Evolutionary conservation across 30 jellyfish, hydroid and myxozoan species (phyloP), one percentile per base, ranked within the genome.

Genomic region (Chrysaora quinquecirrha): DNA sequence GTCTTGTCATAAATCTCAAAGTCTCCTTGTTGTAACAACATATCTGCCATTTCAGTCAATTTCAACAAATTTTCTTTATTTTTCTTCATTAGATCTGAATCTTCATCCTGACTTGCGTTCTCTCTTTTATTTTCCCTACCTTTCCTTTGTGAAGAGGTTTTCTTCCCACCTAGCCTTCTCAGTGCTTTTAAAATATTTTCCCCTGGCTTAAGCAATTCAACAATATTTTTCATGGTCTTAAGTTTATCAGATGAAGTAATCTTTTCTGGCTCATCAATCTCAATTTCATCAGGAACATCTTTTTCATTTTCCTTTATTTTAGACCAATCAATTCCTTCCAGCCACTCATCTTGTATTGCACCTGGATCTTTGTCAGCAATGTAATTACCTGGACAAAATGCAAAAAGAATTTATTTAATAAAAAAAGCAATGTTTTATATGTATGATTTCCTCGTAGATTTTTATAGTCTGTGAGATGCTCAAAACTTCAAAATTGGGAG

Each of bases 281-380:
- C 78, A 68, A 46, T 52, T 10, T 73, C 94, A 16, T 38, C 48
- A 31, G 67, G 49, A 2, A 20, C 34, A 22, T 11, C 71, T 9
- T 63, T 32, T 14, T 75, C 80, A 3, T 52, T 34, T 9, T 72
- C 86, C 34, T 66, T 74, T 24, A 94, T 97, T 43, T 84, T 84
- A 12, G 84, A 62, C 99, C 99, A 94, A 61, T 94, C 96, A 71
- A 94, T 93, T 18, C 97, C 78, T 21, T 94, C 99, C 18, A 94
- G 92, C 99, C 99, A 94, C 23, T 87, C 97, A 71, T 94, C 99
- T 25, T 93, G 86, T 30, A 89, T 25, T 20, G 76, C 85, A 30
- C 88, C 99, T 25, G 48, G 38, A 34, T 69, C 80, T 73, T 94
- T 94, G 74, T 94, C 80, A 10, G 97, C 96, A 34, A 94, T 88